Conservation (phyloP, 1,140 invertebrate genomes). For the Bathynomus jamesi region DNA sequence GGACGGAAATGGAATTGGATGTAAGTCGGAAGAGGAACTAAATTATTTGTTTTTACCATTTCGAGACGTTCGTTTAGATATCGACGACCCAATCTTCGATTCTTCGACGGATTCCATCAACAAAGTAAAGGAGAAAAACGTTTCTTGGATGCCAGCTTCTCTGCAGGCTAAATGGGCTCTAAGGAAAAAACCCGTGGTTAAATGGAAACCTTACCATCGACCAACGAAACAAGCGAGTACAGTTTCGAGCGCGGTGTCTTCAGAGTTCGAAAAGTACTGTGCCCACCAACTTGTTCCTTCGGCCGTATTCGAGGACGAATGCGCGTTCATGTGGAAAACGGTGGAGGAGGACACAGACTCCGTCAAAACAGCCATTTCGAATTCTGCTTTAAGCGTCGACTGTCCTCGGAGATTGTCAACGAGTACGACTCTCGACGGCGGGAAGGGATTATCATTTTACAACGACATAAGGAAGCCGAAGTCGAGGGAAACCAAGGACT, state of each 20-base stretch:
- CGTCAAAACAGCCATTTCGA: not conserved
- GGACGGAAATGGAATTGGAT: not conserved
- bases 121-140: not conserved
- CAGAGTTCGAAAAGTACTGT: not conserved
- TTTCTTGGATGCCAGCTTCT: slow-evolving; percentile 21
- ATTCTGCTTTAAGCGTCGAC: not conserved
- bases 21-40: slow-evolving; percentile 5
- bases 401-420: not conserved
- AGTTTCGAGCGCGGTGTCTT: not conserved
- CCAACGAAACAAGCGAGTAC: slow-evolving; percentile 7
- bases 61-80: not conserved
- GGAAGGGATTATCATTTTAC: not conserved
- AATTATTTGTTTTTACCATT: slow-evolving; percentile 13
- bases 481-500: not conserved
- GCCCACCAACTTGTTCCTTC: slow-evolving; percentile 5
- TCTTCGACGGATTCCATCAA: not conserved
- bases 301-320: slow-evolving; percentile 29
- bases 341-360: slow-evolving; percentile 29
- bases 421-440: not conserved
- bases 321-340: slow-evolving; percentile 36
- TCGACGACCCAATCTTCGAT: not conserved
- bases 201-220: slow-evolving; percentile 27
- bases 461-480: not conserved
- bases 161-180: slow-evolving; percentile 27
- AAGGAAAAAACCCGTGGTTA: slow-evolving; percentile 29